phyloP scores from a whole-genome alignment of 2,113 vertebrate species.

The Megaceryle torquata region DNA sequence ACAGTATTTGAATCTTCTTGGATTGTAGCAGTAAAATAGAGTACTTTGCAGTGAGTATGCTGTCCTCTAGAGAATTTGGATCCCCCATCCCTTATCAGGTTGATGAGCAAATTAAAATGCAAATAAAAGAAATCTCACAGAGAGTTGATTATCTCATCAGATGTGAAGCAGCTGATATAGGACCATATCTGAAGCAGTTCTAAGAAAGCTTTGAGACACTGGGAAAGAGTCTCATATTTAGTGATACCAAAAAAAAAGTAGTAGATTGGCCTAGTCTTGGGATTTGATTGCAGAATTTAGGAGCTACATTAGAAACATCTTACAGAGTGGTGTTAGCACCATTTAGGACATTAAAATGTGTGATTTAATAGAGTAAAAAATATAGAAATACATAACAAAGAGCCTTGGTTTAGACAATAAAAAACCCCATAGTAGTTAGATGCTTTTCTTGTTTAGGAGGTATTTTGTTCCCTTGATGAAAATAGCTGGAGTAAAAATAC shows the following conservation, averaged over 20 bases:
- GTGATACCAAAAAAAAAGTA: background rate
- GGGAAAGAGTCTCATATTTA: background rate
- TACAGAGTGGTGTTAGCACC: too few species aligned
- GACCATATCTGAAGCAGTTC: background rate
- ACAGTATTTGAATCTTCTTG: background rate
- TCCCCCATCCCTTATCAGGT: background rate
- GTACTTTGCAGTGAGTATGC: background rate
- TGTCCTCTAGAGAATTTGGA: background rate
- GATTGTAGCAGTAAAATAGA: background rate
- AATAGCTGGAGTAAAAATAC: background rate
- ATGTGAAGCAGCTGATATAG: background rate
- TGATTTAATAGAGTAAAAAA: background rate
- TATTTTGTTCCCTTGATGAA: background rate
- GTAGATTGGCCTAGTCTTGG: background rate
- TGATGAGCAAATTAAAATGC: conserved; percentile 31
- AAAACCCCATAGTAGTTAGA: background rate
- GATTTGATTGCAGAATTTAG: background rate
- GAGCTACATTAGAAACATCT: background rate
- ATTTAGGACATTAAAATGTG: background rate
- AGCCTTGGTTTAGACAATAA: background rate
- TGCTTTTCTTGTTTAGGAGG: background rate
- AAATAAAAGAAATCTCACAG: conserved; percentile 12
- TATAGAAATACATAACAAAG: background rate
- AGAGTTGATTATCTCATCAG: conserved; percentile 8
- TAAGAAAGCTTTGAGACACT: background rate